Evolutionary conservation across 2,113 vertebrate genomes (phyloP).

Genomic region (Scortum barcoo): DNA sequence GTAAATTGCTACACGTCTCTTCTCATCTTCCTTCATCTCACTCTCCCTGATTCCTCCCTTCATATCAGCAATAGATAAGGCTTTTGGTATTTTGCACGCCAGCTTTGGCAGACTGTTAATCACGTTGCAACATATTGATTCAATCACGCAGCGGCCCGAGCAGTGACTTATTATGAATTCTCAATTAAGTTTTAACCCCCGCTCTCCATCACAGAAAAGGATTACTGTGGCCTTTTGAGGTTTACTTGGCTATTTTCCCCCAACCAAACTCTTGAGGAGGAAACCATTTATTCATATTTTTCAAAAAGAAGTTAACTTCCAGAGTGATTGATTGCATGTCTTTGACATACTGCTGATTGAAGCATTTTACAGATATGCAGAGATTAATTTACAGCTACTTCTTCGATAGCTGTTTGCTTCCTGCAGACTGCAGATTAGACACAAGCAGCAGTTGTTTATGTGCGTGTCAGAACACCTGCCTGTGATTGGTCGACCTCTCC

Average conservation of each 20-base stretch:
- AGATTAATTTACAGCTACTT: not conserved
- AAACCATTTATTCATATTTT: constrained; percentile 1
- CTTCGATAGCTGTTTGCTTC: not conserved
- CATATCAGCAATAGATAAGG: constrained; percentile 21
- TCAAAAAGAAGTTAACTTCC: not conserved
- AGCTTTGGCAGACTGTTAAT: constrained; percentile 38
- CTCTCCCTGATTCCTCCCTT: not conserved
- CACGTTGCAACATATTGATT: constrained; percentile 36
- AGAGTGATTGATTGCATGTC: not conserved
- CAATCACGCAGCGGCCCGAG: not conserved
- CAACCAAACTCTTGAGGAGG: not conserved
- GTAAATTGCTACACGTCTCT: constrained; percentile 39
- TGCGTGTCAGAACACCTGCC: not conserved
- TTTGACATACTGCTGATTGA: not conserved
- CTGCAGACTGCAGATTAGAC: not conserved
- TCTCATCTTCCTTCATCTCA: constrained; percentile 30
- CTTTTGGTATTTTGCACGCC: constrained; percentile 35
- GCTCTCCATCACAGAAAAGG: constrained; percentile 8
- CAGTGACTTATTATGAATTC: constrained; percentile 21
- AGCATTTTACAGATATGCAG: not conserved
- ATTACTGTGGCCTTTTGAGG: not conserved
- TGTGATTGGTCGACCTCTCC: constrained; percentile 36
- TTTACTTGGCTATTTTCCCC: not conserved
- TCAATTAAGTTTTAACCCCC: not conserved
- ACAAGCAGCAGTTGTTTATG: constrained; percentile 15